A percentile compares a stretch with the other conserved stretches of the same genome.
Evolutionary conservation across 2,888 invertebrate genomes (phyloP).

Genomic region (Andrena dorsata): DNA sequence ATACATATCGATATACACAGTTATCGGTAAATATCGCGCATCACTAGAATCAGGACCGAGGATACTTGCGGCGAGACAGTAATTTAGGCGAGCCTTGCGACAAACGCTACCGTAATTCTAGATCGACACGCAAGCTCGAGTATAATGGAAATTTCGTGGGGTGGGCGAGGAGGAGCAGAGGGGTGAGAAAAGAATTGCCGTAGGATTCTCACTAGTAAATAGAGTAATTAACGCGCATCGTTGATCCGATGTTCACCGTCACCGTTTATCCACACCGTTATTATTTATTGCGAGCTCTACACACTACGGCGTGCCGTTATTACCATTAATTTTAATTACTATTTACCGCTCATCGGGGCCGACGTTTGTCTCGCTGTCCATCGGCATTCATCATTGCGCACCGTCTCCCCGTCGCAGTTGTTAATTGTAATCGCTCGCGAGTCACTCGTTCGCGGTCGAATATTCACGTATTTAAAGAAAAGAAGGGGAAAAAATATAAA

Average conservation of each 20-base stretch:
- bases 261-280: slow-evolving; percentile 30
- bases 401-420: slow-evolving; percentile 6
- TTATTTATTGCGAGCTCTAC: slow-evolving; percentile 39
- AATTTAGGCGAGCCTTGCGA: slow-evolving; percentile 17
- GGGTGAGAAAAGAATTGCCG: slow-evolving; percentile 12
- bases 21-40: too few relatives aligned
- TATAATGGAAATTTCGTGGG: slow-evolving; percentile 3
- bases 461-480: slow-evolving; percentile 33
- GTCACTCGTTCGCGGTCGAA: slow-evolving; percentile 33
- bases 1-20: too few relatives aligned
- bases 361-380: slow-evolving; percentile 52
- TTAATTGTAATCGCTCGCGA: slow-evolving; percentile 20
- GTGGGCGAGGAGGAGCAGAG: too few relatives aligned
- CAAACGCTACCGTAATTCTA: slow-evolving; percentile 1
- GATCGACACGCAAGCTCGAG: slow-evolving; percentile 12
- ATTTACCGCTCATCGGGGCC: slow-evolving; percentile 20
- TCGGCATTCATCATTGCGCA: slow-evolving; percentile 14
- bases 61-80: not conserved
- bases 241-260: slow-evolving; percentile 32
- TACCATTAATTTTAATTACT: slow-evolving; percentile 29
- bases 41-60: not conserved
- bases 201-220: slow-evolving; percentile 15
- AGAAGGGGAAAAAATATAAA: not conserved
- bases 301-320: slow-evolving; percentile 25
- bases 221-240: slow-evolving; percentile 15